Conservation (phyloP, 2,113 vertebrate genomes). For the Catharus bicknelli region DNA sequence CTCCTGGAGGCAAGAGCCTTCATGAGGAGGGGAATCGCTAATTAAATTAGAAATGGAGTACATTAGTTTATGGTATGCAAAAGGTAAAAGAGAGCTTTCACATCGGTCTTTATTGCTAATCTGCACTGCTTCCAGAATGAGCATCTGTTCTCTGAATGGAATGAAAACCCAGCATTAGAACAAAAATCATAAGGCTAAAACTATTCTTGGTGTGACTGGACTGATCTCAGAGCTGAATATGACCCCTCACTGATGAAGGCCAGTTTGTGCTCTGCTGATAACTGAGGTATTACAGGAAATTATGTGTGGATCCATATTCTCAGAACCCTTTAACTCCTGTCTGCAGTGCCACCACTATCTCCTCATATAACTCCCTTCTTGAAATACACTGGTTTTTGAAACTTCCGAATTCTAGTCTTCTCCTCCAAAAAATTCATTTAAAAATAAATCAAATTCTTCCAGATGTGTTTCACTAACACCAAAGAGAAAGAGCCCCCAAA, state of each 20-base stretch:
- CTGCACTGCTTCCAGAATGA: not conserved
- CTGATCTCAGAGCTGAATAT: not conserved
- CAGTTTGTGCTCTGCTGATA: not conserved
- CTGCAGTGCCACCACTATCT: not conserved
- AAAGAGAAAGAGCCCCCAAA: too few relatives aligned
- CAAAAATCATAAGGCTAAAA: not conserved
- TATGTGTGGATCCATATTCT: not conserved
- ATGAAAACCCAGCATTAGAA: not conserved
- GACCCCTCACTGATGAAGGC: not conserved
- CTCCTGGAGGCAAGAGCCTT: not conserved
- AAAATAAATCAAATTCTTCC: not conserved
- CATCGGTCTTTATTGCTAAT: not conserved
- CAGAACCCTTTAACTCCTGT: not conserved
- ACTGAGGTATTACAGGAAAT: conserved; percentile 11
- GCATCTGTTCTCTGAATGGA: rapidly evolving
- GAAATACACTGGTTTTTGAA: not conserved
- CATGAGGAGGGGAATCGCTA: not conserved
- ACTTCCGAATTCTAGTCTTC: not conserved
- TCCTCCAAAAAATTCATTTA: not conserved
- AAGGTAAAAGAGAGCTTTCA: not conserved
- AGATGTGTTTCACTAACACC: not conserved
- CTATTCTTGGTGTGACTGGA: not conserved
- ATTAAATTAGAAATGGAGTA: not conserved
- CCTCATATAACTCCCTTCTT: not conserved
- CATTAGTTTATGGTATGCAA: not conserved